Evolutionary conservation across 2,113 vertebrate species (phyloP), one percentile per base, ranked within the genome.

Genomic region (Percina caprodes): DNA sequence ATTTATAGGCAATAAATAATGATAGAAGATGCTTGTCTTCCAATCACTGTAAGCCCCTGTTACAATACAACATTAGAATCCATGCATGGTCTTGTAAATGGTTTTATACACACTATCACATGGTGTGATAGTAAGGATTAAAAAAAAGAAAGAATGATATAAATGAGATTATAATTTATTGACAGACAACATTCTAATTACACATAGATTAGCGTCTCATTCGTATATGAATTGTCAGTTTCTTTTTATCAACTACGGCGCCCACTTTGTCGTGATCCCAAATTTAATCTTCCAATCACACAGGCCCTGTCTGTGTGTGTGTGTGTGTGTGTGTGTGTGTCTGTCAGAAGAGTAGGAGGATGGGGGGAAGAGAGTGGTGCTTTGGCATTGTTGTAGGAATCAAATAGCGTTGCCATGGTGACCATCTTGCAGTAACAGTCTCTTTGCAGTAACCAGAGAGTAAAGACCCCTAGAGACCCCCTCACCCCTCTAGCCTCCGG

Each of bases 351-450:
- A 68, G 84, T 61, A 84, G 75, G 30, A 60, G 65, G 48, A 48
- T 42, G 46, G 21, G 66, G 54, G 45, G 21, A 69, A 67, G 88
- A 90, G 87, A 35, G 87, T 46, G 82, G 85, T 45, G 66, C 61
- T 83, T 89, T 77, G 86, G 93, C 91, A 95, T 95, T 95, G 94
- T 95, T 95, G 94, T 90, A 92, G 92, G 92, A 94, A 95, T 95
- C 92, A 92, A 94, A 94, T 88, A 92, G 89, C 51, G 93, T 96
- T 96, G 89, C 94, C 92, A 95, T 95, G 91, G 92, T 73, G 77
- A 96, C 94, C 79, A 75, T 81, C 85, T 88, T 89, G 92, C 92
- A 92, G 86, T 85, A 84, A 92, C 92, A 94, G 93, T 88, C 92
- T 89, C 85, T 93, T 89, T 86, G 91, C 90, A 88, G 91, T 94